Conservation (phyloP, 2,113 vertebrate genomes). For the Syngnathus scovelli region DNA sequence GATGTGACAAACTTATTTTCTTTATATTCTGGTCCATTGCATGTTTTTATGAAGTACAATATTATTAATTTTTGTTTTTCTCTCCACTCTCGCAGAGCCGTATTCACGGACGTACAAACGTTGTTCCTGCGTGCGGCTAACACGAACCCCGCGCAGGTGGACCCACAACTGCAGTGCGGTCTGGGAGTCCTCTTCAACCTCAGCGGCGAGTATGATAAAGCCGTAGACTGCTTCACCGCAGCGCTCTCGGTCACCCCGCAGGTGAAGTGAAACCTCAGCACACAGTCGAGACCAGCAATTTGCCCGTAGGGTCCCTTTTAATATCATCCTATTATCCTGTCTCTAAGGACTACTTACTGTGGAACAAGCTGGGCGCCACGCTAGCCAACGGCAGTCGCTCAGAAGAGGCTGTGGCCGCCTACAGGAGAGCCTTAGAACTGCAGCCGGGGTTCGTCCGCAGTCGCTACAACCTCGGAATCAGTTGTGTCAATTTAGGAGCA, state of each 20-base stretch:
- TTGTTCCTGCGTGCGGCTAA: conserved; percentile 86
- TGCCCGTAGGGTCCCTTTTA: background rate
- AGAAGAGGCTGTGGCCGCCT: conserved; percentile 91
- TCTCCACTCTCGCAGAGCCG: conserved; percentile 65
- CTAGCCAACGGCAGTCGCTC: conserved; percentile 92
- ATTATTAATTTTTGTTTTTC: background rate
- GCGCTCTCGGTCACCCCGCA: conserved; percentile 88
- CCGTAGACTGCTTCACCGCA: conserved; percentile 92
- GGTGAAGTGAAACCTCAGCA: conserved; percentile 57
- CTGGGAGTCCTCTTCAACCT: conserved; percentile 97
- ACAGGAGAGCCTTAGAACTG: conserved; percentile 87
- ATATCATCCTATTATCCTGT: background rate
- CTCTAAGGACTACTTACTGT: conserved; percentile 89
- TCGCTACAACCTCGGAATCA: conserved; percentile 96
- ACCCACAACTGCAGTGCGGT: conserved; percentile 95
- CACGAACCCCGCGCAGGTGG: conserved; percentile 78
- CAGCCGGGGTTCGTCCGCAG: conserved; percentile 96
- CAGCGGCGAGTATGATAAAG: conserved; percentile 95
- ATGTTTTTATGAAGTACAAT: background rate
- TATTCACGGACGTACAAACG: conserved; percentile 90
- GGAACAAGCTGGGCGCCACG: conserved; percentile 96
- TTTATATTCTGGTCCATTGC: background rate
- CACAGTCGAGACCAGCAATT: background rate
- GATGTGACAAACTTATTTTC: background rate
- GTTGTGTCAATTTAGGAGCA: conserved; percentile 92